phyloP scores from a whole-genome alignment of 92 coral and sea anemone species.

The Zoanthus solanderi region DNA sequence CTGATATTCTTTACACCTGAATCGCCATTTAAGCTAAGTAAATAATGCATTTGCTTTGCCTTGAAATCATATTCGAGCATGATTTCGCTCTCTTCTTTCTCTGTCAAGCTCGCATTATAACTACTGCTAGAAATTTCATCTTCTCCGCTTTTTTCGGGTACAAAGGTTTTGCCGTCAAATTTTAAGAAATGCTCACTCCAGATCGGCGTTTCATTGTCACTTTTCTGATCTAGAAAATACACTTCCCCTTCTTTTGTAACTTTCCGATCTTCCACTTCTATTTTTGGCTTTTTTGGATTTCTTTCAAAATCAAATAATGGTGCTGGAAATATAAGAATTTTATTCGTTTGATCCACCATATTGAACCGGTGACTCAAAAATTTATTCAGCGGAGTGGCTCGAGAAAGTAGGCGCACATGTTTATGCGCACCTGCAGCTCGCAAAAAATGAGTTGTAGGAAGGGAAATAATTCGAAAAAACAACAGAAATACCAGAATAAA shows the following conservation, averaged over 20 bases:
- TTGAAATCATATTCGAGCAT: conserved; percentile 74
- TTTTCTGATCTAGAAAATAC: not conserved
- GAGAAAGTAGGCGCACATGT: conserved; percentile 33
- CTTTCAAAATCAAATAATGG: conserved; percentile 52
- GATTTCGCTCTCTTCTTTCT: conserved; percentile 67
- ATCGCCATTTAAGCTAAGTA: conserved; percentile 71
- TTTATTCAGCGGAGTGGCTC: conserved; percentile 26
- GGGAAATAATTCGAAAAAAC: conserved; percentile 81
- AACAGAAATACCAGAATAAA: conserved; percentile 85
- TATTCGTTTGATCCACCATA: conserved; percentile 60
- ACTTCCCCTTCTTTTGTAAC: not conserved
- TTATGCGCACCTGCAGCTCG: not conserved
- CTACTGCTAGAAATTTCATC: not conserved
- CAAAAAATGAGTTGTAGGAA: conserved; percentile 74
- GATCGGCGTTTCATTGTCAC: not conserved
- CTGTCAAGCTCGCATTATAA: not conserved
- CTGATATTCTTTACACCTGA: not conserved
- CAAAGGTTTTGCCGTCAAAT: conserved; percentile 28
- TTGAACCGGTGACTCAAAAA: conserved; percentile 48
- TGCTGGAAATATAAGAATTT: conserved; percentile 67
- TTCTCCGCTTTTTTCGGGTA: not conserved
- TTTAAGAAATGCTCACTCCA: conserved; percentile 22
- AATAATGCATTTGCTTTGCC: conserved; percentile 62
- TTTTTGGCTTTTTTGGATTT: conserved; percentile 9
- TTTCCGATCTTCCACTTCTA: conserved; percentile 8